Evolutionary conservation across 2,888 invertebrate genomes (phyloP), one percentile per base, ranked within the genome.

Genomic region (Acrobasis consociella): DNA sequence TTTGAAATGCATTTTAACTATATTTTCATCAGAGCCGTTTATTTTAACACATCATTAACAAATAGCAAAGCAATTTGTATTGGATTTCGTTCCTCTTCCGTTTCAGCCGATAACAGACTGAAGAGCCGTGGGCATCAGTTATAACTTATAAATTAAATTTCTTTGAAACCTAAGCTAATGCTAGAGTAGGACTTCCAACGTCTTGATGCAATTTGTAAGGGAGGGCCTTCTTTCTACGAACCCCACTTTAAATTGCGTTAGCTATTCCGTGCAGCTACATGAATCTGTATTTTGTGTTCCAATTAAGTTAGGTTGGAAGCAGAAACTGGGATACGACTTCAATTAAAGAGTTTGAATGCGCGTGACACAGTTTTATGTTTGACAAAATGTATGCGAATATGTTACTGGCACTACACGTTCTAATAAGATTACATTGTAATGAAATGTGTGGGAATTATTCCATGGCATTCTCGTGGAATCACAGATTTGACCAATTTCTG

Each of bases 161-260:
- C 58, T 58, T 58, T 52, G 50, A 58, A 61, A 62, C 17, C 46
- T 22, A 50, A 55, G 51, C 58, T 61, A 52, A 46, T 46, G 46
- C 46, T n/a, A 11, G n/a, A 46, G 52, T 60, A 65, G 53, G 61
- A 52, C 39, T 53, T 42, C 8, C 46, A 61, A 59, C 52, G 60
- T 16, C 63, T 62, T 65, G 61, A 65, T 63, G 60, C 61, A 65
- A 65, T 65, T 65, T 65, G 56, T 16, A 55, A 42, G 62, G 59
- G 59, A 53, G 62, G 55, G 60, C 42, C 37, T 63, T 52, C 62
- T 46, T 50, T 49, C 49, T 58, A 52, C 49, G 60, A 52, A 50
- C 53, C 13, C 49, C 42, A 22, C 58, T 49, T 37, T 55, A 61
- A 65, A 63, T 65, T 63, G 61, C 63, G 61, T 65, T 65, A 65